phyloP scores from a whole-genome alignment of 1,140 invertebrate genomes.

The Danaus melanippus region DNA sequence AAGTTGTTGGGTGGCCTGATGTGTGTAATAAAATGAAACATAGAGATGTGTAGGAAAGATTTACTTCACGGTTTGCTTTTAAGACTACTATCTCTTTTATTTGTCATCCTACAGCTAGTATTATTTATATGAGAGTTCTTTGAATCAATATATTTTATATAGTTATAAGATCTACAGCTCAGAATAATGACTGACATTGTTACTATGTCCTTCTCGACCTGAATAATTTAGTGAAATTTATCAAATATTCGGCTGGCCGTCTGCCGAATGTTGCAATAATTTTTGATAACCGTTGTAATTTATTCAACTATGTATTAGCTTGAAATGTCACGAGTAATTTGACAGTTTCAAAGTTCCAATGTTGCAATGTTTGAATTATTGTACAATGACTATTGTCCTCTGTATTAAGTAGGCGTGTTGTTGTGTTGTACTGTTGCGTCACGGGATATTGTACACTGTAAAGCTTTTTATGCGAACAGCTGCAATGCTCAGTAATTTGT shows the following conservation, averaged over 20 bases:
- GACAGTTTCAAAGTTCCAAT: constrained; percentile 28
- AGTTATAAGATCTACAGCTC: too few relatives aligned
- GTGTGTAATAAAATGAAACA: too few relatives aligned
- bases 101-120: too few relatives aligned
- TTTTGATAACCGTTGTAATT: constrained; percentile 58
- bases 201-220: constrained; percentile 61
- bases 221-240: constrained; percentile 63
- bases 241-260: constrained; percentile 49
- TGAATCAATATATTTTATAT: too few relatives aligned
- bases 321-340: constrained; percentile 43
- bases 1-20: too few relatives aligned
- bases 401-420: constrained; percentile 20
- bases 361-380: constrained; percentile 22
- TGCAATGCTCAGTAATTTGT: constrained; percentile 22
- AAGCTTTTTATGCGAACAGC: constrained; percentile 43
- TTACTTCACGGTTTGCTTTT: too few relatives aligned
- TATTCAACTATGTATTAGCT: constrained; percentile 46
- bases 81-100: too few relatives aligned
- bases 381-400: constrained; percentile 21
- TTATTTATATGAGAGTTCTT: too few relatives aligned
- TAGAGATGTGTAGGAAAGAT: too few relatives aligned
- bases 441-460: constrained; percentile 36
- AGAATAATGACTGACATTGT: constrained; percentile 44
- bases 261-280: constrained; percentile 46
- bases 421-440: constrained; percentile 20